These are phyloP conservation scores for Conopomorpha cramerella DNA, from an alignment of 1,140 invertebrate species.

Conservation along the genomic window DNA sequence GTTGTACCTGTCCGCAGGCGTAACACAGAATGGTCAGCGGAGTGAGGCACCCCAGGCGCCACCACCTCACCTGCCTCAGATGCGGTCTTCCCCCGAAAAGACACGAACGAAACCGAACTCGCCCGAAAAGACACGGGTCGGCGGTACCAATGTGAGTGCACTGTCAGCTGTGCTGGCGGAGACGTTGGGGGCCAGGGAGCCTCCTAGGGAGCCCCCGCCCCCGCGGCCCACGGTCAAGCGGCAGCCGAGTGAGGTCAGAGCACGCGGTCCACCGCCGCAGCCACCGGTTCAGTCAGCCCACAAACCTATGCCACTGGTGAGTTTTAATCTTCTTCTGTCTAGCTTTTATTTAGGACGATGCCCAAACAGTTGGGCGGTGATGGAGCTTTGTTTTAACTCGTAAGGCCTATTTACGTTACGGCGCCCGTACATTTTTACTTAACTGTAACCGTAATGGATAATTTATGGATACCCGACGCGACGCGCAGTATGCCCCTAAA, in stretches of 20 bases:
- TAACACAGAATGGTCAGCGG: conserved; percentile 37
- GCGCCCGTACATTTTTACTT: no score
- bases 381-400: no score
- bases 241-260: conserved; percentile 34
- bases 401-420: no score
- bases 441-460: no score
- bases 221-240: conserved; percentile 22
- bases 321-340: conserved; percentile 12
- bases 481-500: no score
- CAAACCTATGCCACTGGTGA: conserved; percentile 50
- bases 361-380: no score
- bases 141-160: conserved; percentile 20
- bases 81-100: conserved; percentile 27
- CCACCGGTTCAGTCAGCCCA: conserved; percentile 36
- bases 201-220: conserved; percentile 14
- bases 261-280: conserved; percentile 44
- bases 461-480: no score
- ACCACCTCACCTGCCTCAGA: conserved; percentile 11
- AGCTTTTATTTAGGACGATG: no score
- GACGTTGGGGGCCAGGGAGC: conserved; percentile 23
- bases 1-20: conserved; percentile 21
- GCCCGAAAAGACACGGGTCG: no score
- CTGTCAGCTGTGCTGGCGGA: conserved; percentile 37
- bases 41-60: conserved; percentile 30
- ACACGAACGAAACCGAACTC: conserved; percentile 13